A percentile compares a stretch with the other conserved stretches of the same genome.
These are phyloP conservation scores for Spodoptera littoralis DNA, from an alignment of 2,888 invertebrate genomes.

Conservation along the genomic window DNA sequence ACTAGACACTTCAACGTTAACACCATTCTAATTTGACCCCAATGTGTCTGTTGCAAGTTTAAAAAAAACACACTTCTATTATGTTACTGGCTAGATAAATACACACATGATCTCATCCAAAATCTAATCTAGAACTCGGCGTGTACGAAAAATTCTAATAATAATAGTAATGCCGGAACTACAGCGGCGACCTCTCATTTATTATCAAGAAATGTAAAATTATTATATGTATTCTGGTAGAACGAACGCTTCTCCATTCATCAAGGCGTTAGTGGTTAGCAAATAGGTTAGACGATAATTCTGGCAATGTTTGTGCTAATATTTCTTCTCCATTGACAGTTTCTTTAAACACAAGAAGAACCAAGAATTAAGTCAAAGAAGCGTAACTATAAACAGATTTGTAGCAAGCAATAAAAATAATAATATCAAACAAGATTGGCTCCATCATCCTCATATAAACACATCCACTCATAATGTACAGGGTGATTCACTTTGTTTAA, in stretches of 20 bases:
- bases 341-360: slow-evolving; percentile 27
- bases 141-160: slow-evolving; percentile 35
- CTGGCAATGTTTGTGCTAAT: slow-evolving; percentile 33
- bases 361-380: slow-evolving; percentile 18
- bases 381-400: slow-evolving; percentile 26
- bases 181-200: slow-evolving; percentile 39
- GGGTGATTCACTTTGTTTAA: slow-evolving; percentile 55
- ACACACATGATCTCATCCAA: slow-evolving; percentile 47
- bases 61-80: slow-evolving; percentile 35
- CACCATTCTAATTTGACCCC: slow-evolving; percentile 46
- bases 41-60: slow-evolving; percentile 36
- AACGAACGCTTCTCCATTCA: slow-evolving; percentile 38
- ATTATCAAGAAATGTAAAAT: slow-evolving; percentile 39
- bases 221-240: slow-evolving; percentile 12
- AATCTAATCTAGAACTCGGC: slow-evolving; percentile 46
- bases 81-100: slow-evolving; percentile 45
- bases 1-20: slow-evolving; percentile 39
- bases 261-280: slow-evolving; percentile 37
- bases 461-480: slow-evolving; percentile 39
- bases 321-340: slow-evolving; percentile 36
- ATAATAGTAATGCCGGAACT: slow-evolving; percentile 45
- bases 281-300: slow-evolving; percentile 43
- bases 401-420: slow-evolving; percentile 45
- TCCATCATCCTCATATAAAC: slow-evolving; percentile 48
- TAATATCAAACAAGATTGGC: slow-evolving; percentile 47